These are phyloP conservation scores for Julus scandinavius DNA, from an alignment of 2,888 invertebrate species.

Conservation along the genomic window DNA sequence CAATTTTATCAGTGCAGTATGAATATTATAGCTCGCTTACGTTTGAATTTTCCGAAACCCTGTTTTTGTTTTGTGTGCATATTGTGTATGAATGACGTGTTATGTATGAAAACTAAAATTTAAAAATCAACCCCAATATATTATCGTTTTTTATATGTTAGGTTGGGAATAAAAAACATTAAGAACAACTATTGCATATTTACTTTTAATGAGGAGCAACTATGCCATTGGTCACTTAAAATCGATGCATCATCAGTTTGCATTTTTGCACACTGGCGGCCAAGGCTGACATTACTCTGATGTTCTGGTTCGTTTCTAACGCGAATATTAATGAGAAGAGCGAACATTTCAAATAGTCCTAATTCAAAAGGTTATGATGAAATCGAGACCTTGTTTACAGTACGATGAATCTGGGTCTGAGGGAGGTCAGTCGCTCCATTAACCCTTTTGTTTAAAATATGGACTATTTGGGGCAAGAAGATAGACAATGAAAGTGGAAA, in stretches of 20 bases:
- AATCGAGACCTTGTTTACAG: conserved; percentile 19
- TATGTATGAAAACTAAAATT: no score
- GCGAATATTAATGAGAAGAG: background rate
- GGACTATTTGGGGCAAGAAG: background rate
- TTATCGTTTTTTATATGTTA: no score
- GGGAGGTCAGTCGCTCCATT: background rate
- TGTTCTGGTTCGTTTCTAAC: background rate
- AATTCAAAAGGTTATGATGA: background rate
- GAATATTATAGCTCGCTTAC: no score
- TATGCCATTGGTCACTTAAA: background rate
- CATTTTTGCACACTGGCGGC: background rate
- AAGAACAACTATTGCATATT: no score
- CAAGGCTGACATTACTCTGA: background rate
- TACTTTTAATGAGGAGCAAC: no score
- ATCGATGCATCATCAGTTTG: background rate
- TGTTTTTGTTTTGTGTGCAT: no score
- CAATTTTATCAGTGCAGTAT: no score
- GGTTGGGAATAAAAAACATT: no score
- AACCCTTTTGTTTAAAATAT: background rate
- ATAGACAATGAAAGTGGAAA: background rate
- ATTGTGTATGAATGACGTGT: no score
- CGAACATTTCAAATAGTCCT: background rate
- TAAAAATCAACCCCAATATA: no score
- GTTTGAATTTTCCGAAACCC: no score
- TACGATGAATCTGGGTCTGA: background rate